phyloP scores from a whole-genome alignment of 2,113 vertebrate species.

The Gymnogyps californianus region DNA sequence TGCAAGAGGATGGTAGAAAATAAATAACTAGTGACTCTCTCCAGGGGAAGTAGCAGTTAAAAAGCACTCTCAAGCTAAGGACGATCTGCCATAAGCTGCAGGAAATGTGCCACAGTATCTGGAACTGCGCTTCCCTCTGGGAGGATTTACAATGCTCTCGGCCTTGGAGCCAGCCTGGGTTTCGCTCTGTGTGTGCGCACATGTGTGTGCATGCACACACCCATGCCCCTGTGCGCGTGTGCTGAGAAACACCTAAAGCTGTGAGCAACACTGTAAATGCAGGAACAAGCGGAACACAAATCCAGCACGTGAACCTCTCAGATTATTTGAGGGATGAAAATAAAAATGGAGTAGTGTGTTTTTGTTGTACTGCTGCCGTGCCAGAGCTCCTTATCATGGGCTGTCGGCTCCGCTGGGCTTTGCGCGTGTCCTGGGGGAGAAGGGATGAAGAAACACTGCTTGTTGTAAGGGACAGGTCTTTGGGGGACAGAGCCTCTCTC shows the following conservation, averaged over 20 bases:
- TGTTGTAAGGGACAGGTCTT: not conserved
- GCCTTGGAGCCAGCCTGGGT: not conserved
- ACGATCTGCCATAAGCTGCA: not conserved
- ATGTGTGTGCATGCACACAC: not conserved
- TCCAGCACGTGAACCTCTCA: accelerated
- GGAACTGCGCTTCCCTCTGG: not conserved
- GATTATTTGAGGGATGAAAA: not conserved
- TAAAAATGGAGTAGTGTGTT: not conserved
- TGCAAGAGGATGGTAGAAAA: not conserved
- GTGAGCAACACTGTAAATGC: accelerated
- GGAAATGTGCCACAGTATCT: slow-evolving; percentile 19
- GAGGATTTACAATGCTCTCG: accelerated
- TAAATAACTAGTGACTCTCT: not conserved
- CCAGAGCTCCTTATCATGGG: not conserved
- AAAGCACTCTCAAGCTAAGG: not conserved
- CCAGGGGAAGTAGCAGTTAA: not conserved
- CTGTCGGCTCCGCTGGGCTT: not conserved
- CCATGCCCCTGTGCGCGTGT: accelerated
- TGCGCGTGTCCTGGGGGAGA: accelerated
- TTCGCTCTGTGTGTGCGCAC: not conserved
- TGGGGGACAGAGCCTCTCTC: not conserved
- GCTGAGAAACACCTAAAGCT: not conserved
- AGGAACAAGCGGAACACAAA: not conserved
- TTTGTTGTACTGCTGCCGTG: not conserved
- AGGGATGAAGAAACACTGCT: not conserved